phyloP scores from a whole-genome alignment of 92 coral and sea anemone species.

The Micromussa lordhowensis region DNA sequence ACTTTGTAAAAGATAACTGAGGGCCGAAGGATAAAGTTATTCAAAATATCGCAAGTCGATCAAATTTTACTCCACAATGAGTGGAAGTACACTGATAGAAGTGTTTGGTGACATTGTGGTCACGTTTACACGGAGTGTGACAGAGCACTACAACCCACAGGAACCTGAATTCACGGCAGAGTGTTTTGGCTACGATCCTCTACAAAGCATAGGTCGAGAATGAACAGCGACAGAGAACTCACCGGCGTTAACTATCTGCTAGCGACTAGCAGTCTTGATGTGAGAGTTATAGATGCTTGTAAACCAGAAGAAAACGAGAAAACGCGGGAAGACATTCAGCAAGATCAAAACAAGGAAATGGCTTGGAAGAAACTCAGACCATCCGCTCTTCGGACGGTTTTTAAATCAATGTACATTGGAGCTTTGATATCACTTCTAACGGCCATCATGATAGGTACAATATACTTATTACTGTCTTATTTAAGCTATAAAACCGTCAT shows the following conservation, averaged over 20 bases:
- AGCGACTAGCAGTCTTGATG: neutral
- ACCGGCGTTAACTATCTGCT: neutral
- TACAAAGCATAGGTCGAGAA: constrained; percentile 39
- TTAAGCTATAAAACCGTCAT: neutral
- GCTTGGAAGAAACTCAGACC: constrained; percentile 24
- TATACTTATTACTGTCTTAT: no score
- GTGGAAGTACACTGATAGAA: neutral
- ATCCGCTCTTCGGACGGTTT: constrained; percentile 9
- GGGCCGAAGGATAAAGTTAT: no score
- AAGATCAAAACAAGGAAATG: neutral
- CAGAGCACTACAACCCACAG: constrained; percentile 22
- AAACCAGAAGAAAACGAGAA: neutral
- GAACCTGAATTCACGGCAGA: constrained; percentile 33
- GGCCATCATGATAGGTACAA: no score
- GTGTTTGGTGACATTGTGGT: neutral
- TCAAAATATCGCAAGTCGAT: neutral
- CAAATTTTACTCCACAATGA: neutral
- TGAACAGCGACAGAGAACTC: constrained; percentile 21
- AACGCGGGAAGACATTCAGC: neutral
- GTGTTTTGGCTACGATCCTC: constrained; percentile 44
- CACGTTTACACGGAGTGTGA: neutral
- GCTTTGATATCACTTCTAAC: constrained; percentile 13
- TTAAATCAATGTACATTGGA: constrained; percentile 32
- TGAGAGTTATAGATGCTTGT: neutral
- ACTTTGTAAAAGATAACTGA: no score